These are phyloP conservation scores for Notothenia coriiceps DNA, from an alignment of 2,113 vertebrate genomes.

Conservation along the genomic window DNA sequence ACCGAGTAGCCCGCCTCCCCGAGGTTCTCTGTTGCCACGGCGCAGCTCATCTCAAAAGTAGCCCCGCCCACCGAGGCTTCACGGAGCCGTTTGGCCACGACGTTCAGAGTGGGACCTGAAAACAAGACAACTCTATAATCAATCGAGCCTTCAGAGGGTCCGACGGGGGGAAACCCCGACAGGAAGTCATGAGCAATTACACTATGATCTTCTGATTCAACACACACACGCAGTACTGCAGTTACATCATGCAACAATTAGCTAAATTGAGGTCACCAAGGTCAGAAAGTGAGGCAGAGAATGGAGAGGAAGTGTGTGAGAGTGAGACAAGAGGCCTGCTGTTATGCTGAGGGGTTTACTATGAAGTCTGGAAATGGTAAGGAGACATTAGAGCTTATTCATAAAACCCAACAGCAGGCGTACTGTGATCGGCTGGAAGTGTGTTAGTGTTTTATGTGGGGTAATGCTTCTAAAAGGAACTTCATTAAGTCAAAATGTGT, in stretches of 20 bases:
- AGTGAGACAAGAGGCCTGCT: conserved; percentile 40
- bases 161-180: conserved; percentile 19
- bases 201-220: conserved; percentile 36
- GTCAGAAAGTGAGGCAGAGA: conserved; percentile 29
- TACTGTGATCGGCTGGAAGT: neutral
- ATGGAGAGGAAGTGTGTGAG: conserved; percentile 21
- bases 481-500: conserved; percentile 5
- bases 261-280: conserved; percentile 42
- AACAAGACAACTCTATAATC: neutral
- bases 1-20: conserved; percentile 90
- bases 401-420: conserved; percentile 14
- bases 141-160: neutral
- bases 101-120: conserved; percentile 69
- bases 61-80: conserved; percentile 90
- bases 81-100: conserved; percentile 84
- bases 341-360: conserved; percentile 29
- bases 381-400: conserved; percentile 39
- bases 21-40: conserved; percentile 88
- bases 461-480: neutral
- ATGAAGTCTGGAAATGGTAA: conserved; percentile 39
- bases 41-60: conserved; percentile 96
- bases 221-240: conserved; percentile 6
- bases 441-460: conserved; percentile 2
- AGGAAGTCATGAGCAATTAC: conserved; percentile 44
- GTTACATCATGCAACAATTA: conserved; percentile 59